Evolutionary conservation across 2,113 vertebrate genomes (phyloP).

Genomic region (Vulpes lagopus): DNA sequence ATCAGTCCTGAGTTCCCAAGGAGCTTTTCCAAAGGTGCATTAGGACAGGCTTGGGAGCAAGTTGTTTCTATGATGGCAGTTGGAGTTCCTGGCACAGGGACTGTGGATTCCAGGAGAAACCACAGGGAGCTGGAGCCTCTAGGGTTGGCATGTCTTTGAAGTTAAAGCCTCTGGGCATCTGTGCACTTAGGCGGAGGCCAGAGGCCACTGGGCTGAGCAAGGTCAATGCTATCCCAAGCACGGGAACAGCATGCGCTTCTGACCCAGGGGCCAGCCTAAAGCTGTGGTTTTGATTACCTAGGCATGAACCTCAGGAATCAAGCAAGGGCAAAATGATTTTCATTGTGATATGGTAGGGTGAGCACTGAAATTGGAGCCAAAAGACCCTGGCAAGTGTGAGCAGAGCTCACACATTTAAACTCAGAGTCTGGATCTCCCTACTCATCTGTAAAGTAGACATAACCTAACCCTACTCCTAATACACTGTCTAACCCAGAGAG

Average conservation of each 20-base stretch:
- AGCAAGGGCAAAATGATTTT: background rate
- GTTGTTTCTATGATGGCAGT: constrained; percentile 25
- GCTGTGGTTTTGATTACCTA: background rate
- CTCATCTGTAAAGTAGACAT: background rate
- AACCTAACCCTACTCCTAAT: background rate
- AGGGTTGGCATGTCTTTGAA: constrained; percentile 76
- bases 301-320: background rate
- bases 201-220: constrained; percentile 27
- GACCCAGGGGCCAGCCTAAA: background rate
- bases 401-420: background rate
- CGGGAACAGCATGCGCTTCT: constrained; percentile 46
- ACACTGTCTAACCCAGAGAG: background rate
- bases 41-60: background rate
- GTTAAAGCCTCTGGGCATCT: constrained; percentile 69
- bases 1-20: background rate
- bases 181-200: constrained; percentile 55
- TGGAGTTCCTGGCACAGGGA: constrained; percentile 71
- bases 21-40: background rate
- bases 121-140: constrained; percentile 33
- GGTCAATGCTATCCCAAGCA: constrained; percentile 58
- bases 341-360: background rate
- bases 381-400: background rate
- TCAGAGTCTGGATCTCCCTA: background rate
- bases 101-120: constrained; percentile 72
- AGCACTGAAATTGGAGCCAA: background rate